Evolutionary conservation across 2,797 vertebrate species (phyloP).

Genomic region (Psittacula derbiana): DNA sequence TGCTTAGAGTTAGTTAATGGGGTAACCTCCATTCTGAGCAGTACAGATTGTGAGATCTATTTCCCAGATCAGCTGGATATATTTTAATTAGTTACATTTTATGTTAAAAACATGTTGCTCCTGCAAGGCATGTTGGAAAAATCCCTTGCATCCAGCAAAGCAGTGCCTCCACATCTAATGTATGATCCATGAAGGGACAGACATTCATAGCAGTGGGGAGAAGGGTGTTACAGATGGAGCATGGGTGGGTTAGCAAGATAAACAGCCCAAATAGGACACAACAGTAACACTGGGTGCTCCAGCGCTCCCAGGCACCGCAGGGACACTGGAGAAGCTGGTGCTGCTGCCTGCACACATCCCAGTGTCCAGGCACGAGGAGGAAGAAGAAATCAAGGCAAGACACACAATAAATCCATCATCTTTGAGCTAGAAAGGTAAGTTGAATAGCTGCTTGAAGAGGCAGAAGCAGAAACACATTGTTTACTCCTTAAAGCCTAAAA

Average conservation of each 20-base stretch:
- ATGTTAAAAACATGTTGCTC: not conserved
- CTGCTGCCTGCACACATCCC: not conserved
- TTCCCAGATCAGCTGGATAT: not conserved
- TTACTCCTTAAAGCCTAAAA: not conserved
- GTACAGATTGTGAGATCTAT: not conserved
- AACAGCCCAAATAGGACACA: not conserved
- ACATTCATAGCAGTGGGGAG: not conserved
- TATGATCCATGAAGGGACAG: not conserved
- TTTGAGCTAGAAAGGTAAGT: not conserved
- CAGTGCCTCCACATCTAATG: not conserved
- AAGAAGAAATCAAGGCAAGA: not conserved
- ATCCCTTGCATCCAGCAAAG: not conserved
- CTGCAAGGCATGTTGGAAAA: not conserved
- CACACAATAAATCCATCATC: not conserved
- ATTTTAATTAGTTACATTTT: not conserved
- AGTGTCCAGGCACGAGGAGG: fast-evolving
- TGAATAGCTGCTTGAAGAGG: not conserved
- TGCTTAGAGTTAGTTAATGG: not conserved
- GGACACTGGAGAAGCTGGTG: not conserved
- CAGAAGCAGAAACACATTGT: not conserved
- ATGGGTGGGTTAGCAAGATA: not conserved
- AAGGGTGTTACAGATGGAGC: not conserved
- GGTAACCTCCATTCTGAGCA: not conserved
- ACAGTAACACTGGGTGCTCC: not conserved
- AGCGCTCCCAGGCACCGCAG: fast-evolving